A percentile compares a stretch with the other conserved stretches of the same genome.
phyloP scores from a whole-genome alignment of 1,140 invertebrate genomes.

The Drosophila pectinifera region DNA sequence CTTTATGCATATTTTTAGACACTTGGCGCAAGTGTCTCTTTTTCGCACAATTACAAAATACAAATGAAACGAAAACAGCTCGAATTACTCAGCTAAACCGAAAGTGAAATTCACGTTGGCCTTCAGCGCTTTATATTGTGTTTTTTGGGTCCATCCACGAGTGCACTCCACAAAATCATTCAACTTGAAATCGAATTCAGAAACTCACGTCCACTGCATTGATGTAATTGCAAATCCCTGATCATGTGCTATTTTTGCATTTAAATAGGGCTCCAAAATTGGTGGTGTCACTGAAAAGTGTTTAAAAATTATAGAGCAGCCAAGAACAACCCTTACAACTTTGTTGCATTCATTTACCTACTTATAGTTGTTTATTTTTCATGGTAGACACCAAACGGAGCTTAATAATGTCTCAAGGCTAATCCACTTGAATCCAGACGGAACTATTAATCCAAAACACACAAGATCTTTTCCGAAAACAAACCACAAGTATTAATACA shows the following conservation, averaged over 20 bases:
- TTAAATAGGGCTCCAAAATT: not conserved
- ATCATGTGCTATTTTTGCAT: not conserved
- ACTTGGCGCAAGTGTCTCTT: conserved; percentile 38
- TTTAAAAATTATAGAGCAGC: not conserved
- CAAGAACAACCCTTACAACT: not conserved
- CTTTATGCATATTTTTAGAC: conserved; percentile 43
- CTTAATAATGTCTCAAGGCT: no score
- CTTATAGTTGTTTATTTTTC: no score
- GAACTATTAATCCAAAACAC: no score
- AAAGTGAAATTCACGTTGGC: conserved; percentile 64
- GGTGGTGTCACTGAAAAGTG: no score
- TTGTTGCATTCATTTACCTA: not conserved
- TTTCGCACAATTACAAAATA: conserved; percentile 56
- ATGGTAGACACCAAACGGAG: no score
- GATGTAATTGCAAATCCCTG: conserved; percentile 13
- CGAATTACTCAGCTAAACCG: conserved; percentile 37
- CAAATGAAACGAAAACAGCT: conserved; percentile 38
- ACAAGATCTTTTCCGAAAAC: no score
- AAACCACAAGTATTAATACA: no score
- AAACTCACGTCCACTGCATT: conserved; percentile 9
- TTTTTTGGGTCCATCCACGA: conserved; percentile 25
- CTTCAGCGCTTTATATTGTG: conserved; percentile 30
- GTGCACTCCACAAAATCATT: conserved; percentile 49
- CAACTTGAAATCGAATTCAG: conserved; percentile 39
- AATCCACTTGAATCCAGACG: no score